Evolutionary conservation across 2,888 invertebrate species (phyloP), one percentile per base, ranked within the genome.

Genomic region (Hybos culiciformis): DNA sequence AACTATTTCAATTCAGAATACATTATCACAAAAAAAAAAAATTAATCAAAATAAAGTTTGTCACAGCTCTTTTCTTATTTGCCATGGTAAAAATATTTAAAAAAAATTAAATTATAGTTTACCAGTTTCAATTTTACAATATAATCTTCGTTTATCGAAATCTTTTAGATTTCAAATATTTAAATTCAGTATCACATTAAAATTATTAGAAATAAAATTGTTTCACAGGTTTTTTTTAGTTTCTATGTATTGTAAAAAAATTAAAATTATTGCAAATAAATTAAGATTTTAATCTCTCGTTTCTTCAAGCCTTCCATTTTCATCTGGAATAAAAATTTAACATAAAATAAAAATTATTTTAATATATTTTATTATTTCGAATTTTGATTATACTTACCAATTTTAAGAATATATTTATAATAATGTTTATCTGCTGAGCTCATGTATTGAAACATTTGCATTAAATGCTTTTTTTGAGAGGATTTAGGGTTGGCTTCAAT

Each of bases 391-490:
- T 32, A 32, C 4, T 37, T 41, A 45, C 26, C 38, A 26, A 38
- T n/a, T 38, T 26, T 38, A 5, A 24, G 26, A 23, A 38, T 38
- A 14, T 26, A 14, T 38, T 37, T 37, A 11, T 37, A 37, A 23
- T 37, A 23, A 19, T n/a, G 21, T 37, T 23, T 37, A 20, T 23
- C 23, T 26, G 38, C 38, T 18, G 18, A 14, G 14, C 26, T 38
- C 38, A 38, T 38, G 24, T 38, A 26, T 14, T 38, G 24, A 38
- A 38, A 38, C 38, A 38, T 38, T 12, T 24, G 8, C 8, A 9
- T 38, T 26, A 38, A 38, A 24, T 38, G 38, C 17, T 38, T 38
- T 38, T 12, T 9, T 37, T 37, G n/a, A 24, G 23, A 5, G 21
- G 6, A 23, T 8, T 24, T 9, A 37, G 21, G 11, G 17, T 15